Base-by-base conservation (phyloP, 2,888 invertebrate genomes). In the Drosophila melanosoma region DNA sequence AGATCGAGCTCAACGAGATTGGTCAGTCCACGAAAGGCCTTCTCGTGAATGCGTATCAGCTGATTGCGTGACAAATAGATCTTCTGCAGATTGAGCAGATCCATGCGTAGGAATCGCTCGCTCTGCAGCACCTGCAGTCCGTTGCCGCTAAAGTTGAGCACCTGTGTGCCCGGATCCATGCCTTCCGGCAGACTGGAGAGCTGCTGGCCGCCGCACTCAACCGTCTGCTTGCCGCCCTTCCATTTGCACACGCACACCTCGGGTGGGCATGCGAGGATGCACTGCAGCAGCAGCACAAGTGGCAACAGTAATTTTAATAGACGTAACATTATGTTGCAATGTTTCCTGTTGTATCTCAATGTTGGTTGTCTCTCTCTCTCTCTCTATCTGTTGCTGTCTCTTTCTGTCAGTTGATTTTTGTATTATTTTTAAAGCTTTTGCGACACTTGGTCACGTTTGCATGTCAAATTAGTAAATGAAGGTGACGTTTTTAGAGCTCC, bases 201-300 rank as follows among this genome's bases (percentile, higher is more conserved):
- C 63, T 95, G 96, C 91, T 96, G 96, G 75, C 96, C 96, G 58
- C 96, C 95, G 93, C 98, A 98, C 93, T 98, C 97, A 58, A 97
- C 97, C 81, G 97, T 97, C 91, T 97, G 96, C 91, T 98, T 98
- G 56, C 98, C 98, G 91, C 96, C 96, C 93, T 97, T 98, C 98
- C 98, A 98, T 92, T 97, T 97, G 94, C 98, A 98, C 67, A 95
- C 94, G 93, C 98, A 98, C 79, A 95, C 93, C 33, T 93, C 95
- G 40, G 95, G 94, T 33, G 97, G 97, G 92, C 97, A 98, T 58
- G 85, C 91, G n/a, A 38, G 0, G 48, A 51, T 61, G 57, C 74
- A 54, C 29, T 69, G 65, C 53, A 76, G 48, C 60, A 69, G 49
- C 52, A 71, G 23, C 23, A 53, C 15, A n/a, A 75, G 5, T 15